Base-by-base conservation (phyloP, 64 coral and sea anemone species). In the Pocillopora damicornis region DNA sequence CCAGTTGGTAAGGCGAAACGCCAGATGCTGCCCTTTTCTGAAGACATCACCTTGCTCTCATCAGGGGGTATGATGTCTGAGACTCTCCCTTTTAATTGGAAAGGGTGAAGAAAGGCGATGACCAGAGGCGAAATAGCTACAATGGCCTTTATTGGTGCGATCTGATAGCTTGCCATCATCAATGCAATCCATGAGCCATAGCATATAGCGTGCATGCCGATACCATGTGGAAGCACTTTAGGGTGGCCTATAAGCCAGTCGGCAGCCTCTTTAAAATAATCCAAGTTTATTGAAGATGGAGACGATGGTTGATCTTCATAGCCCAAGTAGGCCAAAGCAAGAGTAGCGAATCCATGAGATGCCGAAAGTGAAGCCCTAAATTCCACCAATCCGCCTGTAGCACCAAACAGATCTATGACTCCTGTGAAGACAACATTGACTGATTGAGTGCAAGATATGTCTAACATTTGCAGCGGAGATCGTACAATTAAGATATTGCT, bases 221-320 rank as follows among this genome's bases (percentile, higher is more conserved):
- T 30, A 30, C 30, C 30, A 30, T 30, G 30, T 30, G 30, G 30
- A 30, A 30, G 30, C 30, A 30, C 30, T 30, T 30, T 30, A 30
- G 30, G 30, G 30, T 30, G 30, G 30, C 30, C 30, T 30, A 30
- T 30, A 30, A 30, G 30, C 30, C 30, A 30, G 30, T 30, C 30
- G 30, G 30, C 30, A 16, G 79, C 89, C 72, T 90, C 89, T n/a
- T 74, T 25, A 17, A 90, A 90, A 30, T 90, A 90, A 12, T 90
- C 67, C 38, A 90, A 58, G 11, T 84, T 67, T 18, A 84, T 26
- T 61, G 73, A 56, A 63, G 37, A 15, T 45, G 72, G 56, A 2
- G 2, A 3, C 2, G 18, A 26, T 59, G 88, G 63, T 35, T 84
- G 57, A 57, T 90, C 89, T 15, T 84, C 69, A 75, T 84, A 84